phyloP scores from a whole-genome alignment of 2,113 vertebrate genomes.

The Triplophysa siluroides region DNA sequence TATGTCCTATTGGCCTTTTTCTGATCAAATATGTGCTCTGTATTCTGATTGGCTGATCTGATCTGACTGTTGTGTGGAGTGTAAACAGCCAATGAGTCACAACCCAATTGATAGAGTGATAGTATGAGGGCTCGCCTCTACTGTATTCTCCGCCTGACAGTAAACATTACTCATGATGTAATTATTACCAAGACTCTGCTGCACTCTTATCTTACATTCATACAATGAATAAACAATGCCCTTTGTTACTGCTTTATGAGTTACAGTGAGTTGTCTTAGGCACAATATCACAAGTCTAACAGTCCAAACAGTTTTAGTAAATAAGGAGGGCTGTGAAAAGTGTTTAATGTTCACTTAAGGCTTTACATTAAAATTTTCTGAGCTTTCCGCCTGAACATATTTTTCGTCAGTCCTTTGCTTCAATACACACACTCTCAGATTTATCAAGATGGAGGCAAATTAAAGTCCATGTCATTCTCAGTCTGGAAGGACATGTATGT shows the following conservation, averaged over 20 bases:
- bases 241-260: background rate
- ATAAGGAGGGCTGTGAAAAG: too few species aligned
- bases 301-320: too few species aligned
- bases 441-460: too few species aligned
- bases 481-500: background rate
- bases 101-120: background rate
- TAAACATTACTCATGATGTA: slow-evolving; percentile 3
- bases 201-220: background rate
- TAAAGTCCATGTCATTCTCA: background rate
- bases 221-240: background rate
- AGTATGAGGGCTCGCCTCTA: background rate
- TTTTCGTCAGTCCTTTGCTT: too few species aligned
- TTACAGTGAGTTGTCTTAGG: background rate
- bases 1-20: background rate
- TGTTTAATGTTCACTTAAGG: too few species aligned
- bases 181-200: background rate
- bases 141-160: background rate
- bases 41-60: background rate
- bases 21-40: background rate
- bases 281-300: too few species aligned
- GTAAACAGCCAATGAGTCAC: slow-evolving; percentile 33
- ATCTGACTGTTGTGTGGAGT: background rate
- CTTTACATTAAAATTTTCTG: too few species aligned
- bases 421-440: too few species aligned
- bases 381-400: too few species aligned